Evolutionary conservation across 2,113 vertebrate species (phyloP), one percentile per base, ranked within the genome.

Genomic region (Diglossa brunneiventris): DNA sequence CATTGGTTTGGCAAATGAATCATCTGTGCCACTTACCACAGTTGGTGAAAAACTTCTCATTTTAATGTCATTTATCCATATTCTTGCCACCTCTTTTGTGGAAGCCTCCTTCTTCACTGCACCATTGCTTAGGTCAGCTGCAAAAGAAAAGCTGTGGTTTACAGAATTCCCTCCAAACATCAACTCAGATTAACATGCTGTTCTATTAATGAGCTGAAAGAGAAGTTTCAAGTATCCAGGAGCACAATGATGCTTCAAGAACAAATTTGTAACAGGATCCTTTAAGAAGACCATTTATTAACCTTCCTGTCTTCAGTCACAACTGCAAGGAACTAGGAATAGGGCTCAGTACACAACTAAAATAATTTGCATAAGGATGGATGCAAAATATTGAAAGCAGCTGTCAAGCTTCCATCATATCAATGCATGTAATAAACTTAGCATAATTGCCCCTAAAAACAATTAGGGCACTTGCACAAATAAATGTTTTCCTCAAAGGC

Each of bases 31-130:
- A 96, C 98, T 97, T 95, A 99, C 98, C 97, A 98, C 98, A 18
- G 98, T 99, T 13, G 99, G 98, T 30, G 99, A 98, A 94, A 99
- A 99, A 94, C 98, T 99, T 64, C 98, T 98, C 97, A 99, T 97
- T 98, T 99, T 99, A 74, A 99, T 91, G 89, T 99, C 99, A 42
- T 99, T 99, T 87, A 99, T 98, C 99, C 99, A 99, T 96, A 99
- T 98, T 97, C 99, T 98, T 86, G 98, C 95, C n/a, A 98, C 97
- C 76, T 99, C 99, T 98, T 99, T 99, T 75, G 98, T 98, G 31
- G 98, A 97, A 50, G 98, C 97, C 64, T 99, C 99, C 92, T 99
- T 99, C 96, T 99, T 99, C 93, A 99, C 96, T 37, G 98, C 96
- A 70, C 99, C 99, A 92, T 99, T 99, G 97, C 99, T 99, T 42